Evolutionary conservation across 2,797 vertebrate species (phyloP).

Genomic region (Acrossocheilus fasciatus): DNA sequence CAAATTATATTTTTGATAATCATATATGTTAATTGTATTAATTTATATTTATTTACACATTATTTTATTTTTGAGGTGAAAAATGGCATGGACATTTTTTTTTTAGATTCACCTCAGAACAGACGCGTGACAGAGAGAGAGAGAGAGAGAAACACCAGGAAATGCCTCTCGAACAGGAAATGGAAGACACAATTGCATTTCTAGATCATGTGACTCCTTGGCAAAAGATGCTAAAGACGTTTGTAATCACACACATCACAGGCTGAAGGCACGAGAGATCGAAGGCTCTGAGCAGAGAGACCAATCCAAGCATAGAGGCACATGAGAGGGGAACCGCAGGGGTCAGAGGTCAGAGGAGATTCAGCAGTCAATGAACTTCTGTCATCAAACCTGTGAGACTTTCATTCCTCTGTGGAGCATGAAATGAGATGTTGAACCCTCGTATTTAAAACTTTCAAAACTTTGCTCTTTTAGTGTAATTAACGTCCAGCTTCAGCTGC

Average conservation of each 20-base stretch:
- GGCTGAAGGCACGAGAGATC: neutral
- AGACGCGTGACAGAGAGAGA: neutral
- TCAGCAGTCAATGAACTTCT: neutral
- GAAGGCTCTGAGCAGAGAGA: constrained; percentile 2
- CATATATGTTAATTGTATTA: neutral
- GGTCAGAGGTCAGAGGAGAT: neutral
- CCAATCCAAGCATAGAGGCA: neutral
- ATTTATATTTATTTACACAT: neutral
- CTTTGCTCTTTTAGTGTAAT: neutral
- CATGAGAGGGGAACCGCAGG: neutral
- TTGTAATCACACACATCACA: neutral
- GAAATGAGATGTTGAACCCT: neutral
- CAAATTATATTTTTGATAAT: too few relatives aligned
- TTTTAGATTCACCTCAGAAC: neutral
- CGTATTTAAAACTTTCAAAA: neutral
- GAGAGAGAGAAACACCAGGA: constrained; percentile 15
- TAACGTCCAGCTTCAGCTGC: neutral
- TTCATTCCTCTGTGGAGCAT: neutral
- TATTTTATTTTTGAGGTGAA: neutral
- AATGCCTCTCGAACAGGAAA: neutral
- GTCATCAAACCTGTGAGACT: neutral
- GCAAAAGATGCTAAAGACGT: neutral
- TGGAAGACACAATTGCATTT: neutral
- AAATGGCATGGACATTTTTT: neutral
- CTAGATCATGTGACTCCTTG: constrained; percentile 14